A percentile compares a stretch with the other conserved stretches of the same genome.
Conservation (phyloP, 2,113 vertebrate species). For the Dicentrarchus labrax region DNA sequence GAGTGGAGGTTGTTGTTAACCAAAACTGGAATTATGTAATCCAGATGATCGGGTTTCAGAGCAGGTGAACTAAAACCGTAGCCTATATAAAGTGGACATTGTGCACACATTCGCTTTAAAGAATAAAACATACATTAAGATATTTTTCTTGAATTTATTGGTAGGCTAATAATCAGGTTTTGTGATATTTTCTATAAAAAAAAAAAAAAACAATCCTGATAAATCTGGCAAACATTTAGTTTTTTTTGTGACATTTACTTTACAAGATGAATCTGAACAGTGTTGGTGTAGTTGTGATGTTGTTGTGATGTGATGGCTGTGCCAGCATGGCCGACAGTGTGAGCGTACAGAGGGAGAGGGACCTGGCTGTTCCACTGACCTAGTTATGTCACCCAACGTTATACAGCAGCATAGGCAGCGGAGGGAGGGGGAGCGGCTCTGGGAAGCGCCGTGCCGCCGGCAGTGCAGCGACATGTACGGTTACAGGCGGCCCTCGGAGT, state of each 20-base stretch:
- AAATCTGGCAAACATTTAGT: neutral
- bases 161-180: neutral
- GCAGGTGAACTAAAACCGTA: neutral
- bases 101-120: neutral
- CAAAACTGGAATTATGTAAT: conserved; percentile 80
- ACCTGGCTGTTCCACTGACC: conserved; percentile 86
- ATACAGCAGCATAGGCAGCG: conserved; percentile 72
- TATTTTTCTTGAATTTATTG: neutral
- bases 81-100: neutral
- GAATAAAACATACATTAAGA: neutral
- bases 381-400: conserved; percentile 85
- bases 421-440: conserved; percentile 58
- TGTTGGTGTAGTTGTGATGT: conserved; percentile 57
- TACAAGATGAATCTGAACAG: neutral
- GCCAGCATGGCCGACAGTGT: conserved; percentile 82
- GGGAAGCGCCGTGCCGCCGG: conserved; percentile 52
- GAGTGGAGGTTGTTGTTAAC: conserved; percentile 60
- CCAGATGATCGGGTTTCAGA: conserved; percentile 29
- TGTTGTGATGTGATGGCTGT: conserved; percentile 71
- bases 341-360: conserved; percentile 68
- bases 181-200: neutral
- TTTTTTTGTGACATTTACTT: neutral
- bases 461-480: conserved; percentile 55
- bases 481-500: too few species aligned
- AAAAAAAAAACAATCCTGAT: neutral